Base-by-base conservation (phyloP, 1,140 invertebrate genomes). In the Myzus persicae region DNA sequence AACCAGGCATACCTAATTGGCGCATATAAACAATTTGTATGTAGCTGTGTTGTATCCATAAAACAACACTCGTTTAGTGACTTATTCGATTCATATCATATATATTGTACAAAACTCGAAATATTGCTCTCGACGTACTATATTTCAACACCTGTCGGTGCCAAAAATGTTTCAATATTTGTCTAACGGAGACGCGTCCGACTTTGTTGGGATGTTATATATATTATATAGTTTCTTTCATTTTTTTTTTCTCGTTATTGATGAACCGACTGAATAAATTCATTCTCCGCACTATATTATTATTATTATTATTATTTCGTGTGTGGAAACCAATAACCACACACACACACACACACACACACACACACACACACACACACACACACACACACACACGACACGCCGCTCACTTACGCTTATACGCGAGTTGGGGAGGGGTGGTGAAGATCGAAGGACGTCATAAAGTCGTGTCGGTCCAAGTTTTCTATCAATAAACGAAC, bases 401-500 rank as follows among this genome's bases (percentile, higher is more conserved):
- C n/a, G 38, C 40, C 38, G 24, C 82, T 26, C 22, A 40, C 82
- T 26, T 40, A 42, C 82, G 82, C n/a, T 5, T n/a, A n/a, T n/a
- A 1, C 14, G 3, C 14, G 42, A 44, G 7, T 44, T 8, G 46
- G 20, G 18, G 46, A 18, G 20, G 48, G 84, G 84, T n/a, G 42
- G 84, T n/a, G 14, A 46, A 44, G 14, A 22, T 8, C 5, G 20
- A 36, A 87, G 87, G 48, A 51, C 87, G n/a, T 89, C 87, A 51
- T 89, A 89, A 89, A 89, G 22, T 51, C 87, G 46, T 89, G 87
- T 89, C 46, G 87, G 44, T 89, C n/a, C n/a, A 51, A 89, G 46
- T 89, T 89, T 89, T 51, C 87, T 51, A 89, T 89, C 85, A n/a
- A 88, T 88, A 88, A 88, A 88, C 85, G 44, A 76, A 40, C 48